Conservation (phyloP, 2,888 invertebrate genomes). For the Phyllotreta cruciferae region DNA sequence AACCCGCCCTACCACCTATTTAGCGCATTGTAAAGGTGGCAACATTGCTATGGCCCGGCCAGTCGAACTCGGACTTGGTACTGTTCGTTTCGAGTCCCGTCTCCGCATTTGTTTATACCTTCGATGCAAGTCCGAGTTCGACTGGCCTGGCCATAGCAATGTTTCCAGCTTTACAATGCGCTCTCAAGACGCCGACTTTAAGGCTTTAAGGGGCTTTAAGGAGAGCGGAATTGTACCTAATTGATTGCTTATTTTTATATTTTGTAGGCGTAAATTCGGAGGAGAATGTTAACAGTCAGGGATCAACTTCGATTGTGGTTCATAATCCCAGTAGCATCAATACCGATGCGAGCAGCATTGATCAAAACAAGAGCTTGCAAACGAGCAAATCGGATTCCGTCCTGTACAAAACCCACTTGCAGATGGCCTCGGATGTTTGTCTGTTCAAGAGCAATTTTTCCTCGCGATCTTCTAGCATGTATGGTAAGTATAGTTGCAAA, state of each 20-base stretch:
- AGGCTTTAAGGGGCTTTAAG: not conserved
- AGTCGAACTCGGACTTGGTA: too few species aligned
- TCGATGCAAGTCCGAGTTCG: too few species aligned
- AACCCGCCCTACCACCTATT: too few species aligned
- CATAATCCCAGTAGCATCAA: too few species aligned
- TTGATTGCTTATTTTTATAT: too few species aligned
- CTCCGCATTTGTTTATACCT: too few species aligned
- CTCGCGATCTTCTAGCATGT: constrained; percentile 46
- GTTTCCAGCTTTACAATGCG: too few species aligned
- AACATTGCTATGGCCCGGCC: too few species aligned
- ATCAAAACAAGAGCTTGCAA: constrained; percentile 24
- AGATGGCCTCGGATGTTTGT: constrained; percentile 49
- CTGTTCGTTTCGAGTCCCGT: too few species aligned
- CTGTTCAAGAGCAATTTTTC: constrained; percentile 48
- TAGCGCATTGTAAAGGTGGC: too few species aligned
- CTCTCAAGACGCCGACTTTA: not conserved
- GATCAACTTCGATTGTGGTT: not conserved
- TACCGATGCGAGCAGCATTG: not conserved
- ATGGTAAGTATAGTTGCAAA: constrained; percentile 36
- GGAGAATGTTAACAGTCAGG: not conserved
- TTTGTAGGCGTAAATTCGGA: not conserved
- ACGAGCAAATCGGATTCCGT: not conserved
- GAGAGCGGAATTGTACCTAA: too few species aligned
- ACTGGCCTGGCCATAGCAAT: too few species aligned
- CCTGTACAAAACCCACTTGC: constrained; percentile 33